Conservation (phyloP, 1,140 invertebrate genomes). For the Psix sp. region DNA sequence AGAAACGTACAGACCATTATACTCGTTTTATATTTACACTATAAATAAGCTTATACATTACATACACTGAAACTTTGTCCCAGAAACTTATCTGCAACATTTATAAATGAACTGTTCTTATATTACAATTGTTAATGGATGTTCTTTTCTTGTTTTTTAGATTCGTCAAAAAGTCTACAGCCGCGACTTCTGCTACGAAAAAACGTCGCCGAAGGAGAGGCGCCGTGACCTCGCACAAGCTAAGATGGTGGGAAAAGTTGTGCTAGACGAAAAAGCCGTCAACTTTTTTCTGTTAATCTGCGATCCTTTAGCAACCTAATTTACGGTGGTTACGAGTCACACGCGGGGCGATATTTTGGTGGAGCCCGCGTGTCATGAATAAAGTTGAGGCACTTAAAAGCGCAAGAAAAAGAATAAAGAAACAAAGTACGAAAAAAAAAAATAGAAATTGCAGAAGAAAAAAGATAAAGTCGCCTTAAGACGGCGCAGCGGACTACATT, state of each 20-base stretch:
- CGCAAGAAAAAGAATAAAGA: constrained; percentile 17
- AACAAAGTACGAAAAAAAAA: constrained; percentile 1
- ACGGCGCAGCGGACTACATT: constrained; percentile 54
- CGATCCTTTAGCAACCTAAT: constrained; percentile 23
- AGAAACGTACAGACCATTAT: too few relatives aligned
- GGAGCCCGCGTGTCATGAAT: constrained; percentile 40
- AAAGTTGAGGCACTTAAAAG: constrained; percentile 20
- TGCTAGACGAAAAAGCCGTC: constrained; percentile 72
- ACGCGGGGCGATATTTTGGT: constrained; percentile 55
- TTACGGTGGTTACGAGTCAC: constrained; percentile 21
- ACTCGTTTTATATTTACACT: too few relatives aligned
- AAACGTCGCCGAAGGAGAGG: constrained; percentile 80
- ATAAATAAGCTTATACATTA: too few relatives aligned
- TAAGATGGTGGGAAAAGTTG: constrained; percentile 77
- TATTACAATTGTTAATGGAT: neutral
- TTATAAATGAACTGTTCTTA: too few relatives aligned
- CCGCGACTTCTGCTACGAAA: constrained; percentile 79
- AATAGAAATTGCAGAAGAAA: constrained; percentile 3
- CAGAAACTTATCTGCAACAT: too few relatives aligned
- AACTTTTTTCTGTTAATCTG: constrained; percentile 42
- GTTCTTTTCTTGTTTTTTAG: constrained; percentile 14
- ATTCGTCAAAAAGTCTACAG: constrained; percentile 83
- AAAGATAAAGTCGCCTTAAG: constrained; percentile 33
- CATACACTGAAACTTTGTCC: too few relatives aligned
- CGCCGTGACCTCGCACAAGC: constrained; percentile 71